phyloP scores from a whole-genome alignment of 2,888 invertebrate species.

The Tribolium freemani region DNA sequence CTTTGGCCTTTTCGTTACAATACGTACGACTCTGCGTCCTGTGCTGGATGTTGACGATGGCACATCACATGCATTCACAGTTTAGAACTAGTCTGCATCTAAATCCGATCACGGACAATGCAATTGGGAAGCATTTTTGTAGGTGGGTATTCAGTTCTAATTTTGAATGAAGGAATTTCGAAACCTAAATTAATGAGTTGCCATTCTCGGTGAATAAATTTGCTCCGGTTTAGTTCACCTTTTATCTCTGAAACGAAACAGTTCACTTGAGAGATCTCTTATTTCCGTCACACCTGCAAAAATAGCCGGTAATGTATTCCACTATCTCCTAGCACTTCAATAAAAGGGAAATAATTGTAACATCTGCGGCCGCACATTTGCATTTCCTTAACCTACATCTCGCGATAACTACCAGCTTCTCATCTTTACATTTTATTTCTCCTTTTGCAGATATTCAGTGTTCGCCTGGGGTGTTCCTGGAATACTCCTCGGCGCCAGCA shows the following conservation, averaged over 20 bases:
- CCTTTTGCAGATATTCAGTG: slow-evolving; percentile 70
- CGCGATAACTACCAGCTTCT: neutral
- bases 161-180: no score
- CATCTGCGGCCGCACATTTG: neutral
- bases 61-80: slow-evolving; percentile 74
- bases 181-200: neutral
- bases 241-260: neutral
- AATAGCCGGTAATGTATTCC: neutral
- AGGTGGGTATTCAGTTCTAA: no score
- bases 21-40: slow-evolving; percentile 76
- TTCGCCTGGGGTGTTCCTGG: slow-evolving; percentile 78
- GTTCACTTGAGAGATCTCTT: neutral
- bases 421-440: neutral
- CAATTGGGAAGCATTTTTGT: slow-evolving; percentile 66
- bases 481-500: slow-evolving; percentile 70
- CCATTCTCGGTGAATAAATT: neutral
- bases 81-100: slow-evolving; percentile 69
- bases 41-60: slow-evolving; percentile 78
- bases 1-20: slow-evolving; percentile 75
- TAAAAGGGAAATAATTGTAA: neutral
- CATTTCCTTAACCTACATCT: slow-evolving; percentile 1
- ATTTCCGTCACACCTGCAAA: neutral
- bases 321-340: neutral
- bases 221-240: neutral
- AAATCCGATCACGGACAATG: slow-evolving; percentile 67